Evolutionary conservation across 1,140 invertebrate species (phyloP), one percentile per base, ranked within the genome.

Genomic region (Papilio machaon): DNA sequence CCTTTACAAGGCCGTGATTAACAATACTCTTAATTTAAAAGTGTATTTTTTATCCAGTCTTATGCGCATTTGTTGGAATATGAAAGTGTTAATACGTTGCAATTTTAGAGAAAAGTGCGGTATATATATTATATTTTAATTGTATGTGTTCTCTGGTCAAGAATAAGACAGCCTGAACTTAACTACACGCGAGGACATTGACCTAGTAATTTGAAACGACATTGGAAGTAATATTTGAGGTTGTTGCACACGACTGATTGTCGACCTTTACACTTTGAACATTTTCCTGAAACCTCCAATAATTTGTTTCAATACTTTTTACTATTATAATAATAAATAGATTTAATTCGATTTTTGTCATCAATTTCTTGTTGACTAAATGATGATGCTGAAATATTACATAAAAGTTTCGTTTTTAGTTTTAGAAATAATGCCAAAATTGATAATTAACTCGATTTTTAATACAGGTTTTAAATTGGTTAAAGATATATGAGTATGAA

Each of bases 191-290:
- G 49, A 60, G 75, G 75, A 78, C 75, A 78, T 78, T 78, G 75
- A 60, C 75, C 75, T 78, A 78, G 52, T 78, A 78, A 43, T 78
- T 78, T 77, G 15, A 77, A 52, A 38, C 35, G 75, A 78, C 75
- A 78, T 78, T 78, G 75, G 35, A 5, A 38, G 52, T 43, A 46
- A 60, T 23, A 43, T 78, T 38, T 54, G 47, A n/a, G 19, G 74
- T 52, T 47, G 47, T 75, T 76, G n/a, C 47, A 35, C 49, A 78
- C 9, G 23, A 35, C 23, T 76, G 76, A 58, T 10, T 38, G 75
- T 75, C 23, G n/a, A 77, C 76, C 54, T 78, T 78, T 78, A 76
- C 19, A 76, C n/a, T 35, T 60, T 38, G 23, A 67, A 78, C 30
- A 60, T 78, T 64, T 78, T 43, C 54, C 13, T 58, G 52, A 78